Conservation (phyloP, 53 echinoderm and acorn worm species). For the Echinometra lucunter region DNA sequence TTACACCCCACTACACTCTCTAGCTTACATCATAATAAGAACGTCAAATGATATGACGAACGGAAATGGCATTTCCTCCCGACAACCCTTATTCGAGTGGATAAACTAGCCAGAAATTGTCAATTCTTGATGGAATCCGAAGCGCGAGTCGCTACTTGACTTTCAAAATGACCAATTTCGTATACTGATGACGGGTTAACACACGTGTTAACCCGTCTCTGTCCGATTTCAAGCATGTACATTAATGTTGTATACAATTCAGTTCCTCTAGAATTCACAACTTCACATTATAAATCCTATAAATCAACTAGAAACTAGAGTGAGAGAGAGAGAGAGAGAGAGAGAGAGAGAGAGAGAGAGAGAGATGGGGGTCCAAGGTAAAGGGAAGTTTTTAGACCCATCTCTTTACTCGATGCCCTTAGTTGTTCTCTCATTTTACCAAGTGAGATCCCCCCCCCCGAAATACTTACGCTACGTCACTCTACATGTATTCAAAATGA, state of each 20-base stretch:
- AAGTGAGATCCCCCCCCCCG: too few species aligned
- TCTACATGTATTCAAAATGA: too few species aligned
- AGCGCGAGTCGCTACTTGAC: neutral
- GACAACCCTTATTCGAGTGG: slow-evolving; percentile 32
- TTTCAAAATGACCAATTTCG: slow-evolving; percentile 15
- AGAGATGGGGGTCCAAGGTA: neutral
- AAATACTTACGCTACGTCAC: too few species aligned
- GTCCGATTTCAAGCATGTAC: neutral
- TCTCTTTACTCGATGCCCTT: neutral
- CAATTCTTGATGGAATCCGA: neutral
- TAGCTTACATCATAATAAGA: neutral
- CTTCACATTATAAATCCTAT: too few species aligned
- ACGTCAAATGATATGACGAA: neutral
- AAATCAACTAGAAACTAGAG: neutral
- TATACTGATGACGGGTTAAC: too few species aligned
- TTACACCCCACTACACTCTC: neutral
- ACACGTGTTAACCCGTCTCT: neutral
- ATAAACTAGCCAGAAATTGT: slow-evolving; percentile 45
- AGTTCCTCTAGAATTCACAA: neutral
- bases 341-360: neutral
- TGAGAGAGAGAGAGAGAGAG: neutral
- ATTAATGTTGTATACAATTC: neutral
- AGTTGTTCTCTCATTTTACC: too few species aligned
- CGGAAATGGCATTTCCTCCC: slow-evolving; percentile 26
- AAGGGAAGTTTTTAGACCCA: neutral